Evolutionary conservation across 2,888 invertebrate genomes (phyloP), one percentile per base, ranked within the genome.

Genomic region (Tridacna crocea): DNA sequence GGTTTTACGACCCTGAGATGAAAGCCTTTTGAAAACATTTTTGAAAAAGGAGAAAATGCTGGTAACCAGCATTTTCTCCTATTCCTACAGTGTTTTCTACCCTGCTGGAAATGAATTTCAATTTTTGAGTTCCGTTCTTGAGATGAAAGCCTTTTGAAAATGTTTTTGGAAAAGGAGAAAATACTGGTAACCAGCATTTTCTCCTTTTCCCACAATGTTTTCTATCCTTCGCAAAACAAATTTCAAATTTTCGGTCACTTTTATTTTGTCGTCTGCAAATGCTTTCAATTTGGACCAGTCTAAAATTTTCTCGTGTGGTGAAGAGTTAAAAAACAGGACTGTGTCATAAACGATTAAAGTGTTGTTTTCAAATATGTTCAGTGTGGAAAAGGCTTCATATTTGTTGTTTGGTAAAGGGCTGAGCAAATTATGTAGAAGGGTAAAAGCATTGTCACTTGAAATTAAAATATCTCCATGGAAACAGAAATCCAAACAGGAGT

Each of bases 201-300:
- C 61, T 61, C 22, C 61, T n/a, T 61, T 61, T 61, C 61, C 61
- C 61, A 61, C 61, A 61, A n/a, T 61, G 61, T 61, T 61, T 61
- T 61, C 22, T 11, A 4, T 3, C 61, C 8, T 1, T 22, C 13
- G 22, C 0, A 61, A 61, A 13, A 61, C n/a, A 61, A 17, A 22
- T 17, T n/a, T 2, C n/a, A 61, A 11, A 1, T 4, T 36, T 36
- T 36, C 3, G 8, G 36, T 8, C 36, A 36, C 36, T 4, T 36
- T 36, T 22, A 22, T 6, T 11, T 0, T 17, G n/a, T 19, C 19
- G 2, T 55, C 19, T 55, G 55, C 55, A 55, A 55, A 17, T 19
- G 4, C 10, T 55, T 55, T 55, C 10, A 55, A 55, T 55, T 55
- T 55, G 55, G 55, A 10, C 17, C 1, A n/a, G 2, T 2, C n/a